These are phyloP conservation scores for Rhabditoides inermis DNA, from an alignment of 2,888 invertebrate species.

Conservation along the genomic window DNA sequence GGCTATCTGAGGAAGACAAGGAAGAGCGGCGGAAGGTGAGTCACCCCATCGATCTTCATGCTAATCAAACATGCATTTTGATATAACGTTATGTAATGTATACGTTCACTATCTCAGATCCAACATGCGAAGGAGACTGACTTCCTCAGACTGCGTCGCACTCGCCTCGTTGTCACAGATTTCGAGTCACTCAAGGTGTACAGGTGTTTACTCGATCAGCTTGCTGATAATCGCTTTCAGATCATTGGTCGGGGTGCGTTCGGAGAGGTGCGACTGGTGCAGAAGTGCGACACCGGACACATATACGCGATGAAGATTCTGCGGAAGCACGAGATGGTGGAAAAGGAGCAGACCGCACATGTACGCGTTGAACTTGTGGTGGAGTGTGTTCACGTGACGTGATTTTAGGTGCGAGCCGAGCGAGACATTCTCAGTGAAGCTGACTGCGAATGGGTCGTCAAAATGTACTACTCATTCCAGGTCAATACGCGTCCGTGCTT, in stretches of 20 bases:
- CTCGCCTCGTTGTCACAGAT: constrained; percentile 80
- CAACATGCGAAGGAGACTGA: constrained; percentile 98
- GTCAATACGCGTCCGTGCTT: too few relatives aligned
- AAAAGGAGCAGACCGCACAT: constrained; percentile 71
- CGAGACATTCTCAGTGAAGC: constrained; percentile 96
- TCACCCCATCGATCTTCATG: too few relatives aligned
- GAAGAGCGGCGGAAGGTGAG: constrained; percentile 83
- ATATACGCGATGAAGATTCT: constrained; percentile 99
- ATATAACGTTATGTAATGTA: too few relatives aligned
- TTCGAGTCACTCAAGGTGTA: constrained; percentile 83
- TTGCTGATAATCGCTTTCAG: constrained; percentile 84
- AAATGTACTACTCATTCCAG: constrained; percentile 99
- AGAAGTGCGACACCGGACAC: constrained; percentile 98
- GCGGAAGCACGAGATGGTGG: constrained; percentile 94
- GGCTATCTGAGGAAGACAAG: constrained; percentile 59
- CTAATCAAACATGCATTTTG: too few relatives aligned
- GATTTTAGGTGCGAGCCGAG: constrained; percentile 87
- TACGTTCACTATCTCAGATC: too few relatives aligned
- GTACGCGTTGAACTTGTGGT: too few relatives aligned
- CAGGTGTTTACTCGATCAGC: constrained; percentile 16
- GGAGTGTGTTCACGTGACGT: too few relatives aligned
- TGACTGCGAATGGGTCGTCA: constrained; percentile 99
- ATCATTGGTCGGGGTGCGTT: constrained; percentile 62
- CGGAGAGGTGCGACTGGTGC: constrained; percentile 79
- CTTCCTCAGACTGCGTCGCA: constrained; percentile 76